A percentile compares a stretch with the other conserved stretches of the same genome.
These are phyloP conservation scores for Danaus melanippus DNA, from an alignment of 1,140 invertebrate genomes.

Conservation along the genomic window DNA sequence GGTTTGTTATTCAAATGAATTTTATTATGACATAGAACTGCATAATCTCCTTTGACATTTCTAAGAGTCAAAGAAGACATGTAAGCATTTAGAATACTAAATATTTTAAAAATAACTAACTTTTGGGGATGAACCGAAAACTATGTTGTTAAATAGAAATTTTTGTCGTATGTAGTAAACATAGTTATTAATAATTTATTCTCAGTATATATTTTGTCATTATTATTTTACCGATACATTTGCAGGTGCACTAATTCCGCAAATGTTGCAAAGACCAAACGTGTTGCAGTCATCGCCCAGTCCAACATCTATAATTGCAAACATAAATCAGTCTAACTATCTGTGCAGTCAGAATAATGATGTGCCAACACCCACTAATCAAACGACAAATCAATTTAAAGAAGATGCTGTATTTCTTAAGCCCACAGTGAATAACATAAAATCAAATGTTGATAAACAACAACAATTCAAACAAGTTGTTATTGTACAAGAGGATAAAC, in stretches of 20 bases:
- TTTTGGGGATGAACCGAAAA: too few species aligned
- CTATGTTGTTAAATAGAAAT: too few species aligned
- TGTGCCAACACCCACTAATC: constrained; percentile 15
- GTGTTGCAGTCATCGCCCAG: constrained; percentile 59
- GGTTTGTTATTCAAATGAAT: constrained; percentile 26
- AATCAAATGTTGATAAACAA: constrained; percentile 6
- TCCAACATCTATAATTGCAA: constrained; percentile 59
- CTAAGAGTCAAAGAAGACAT: too few species aligned
- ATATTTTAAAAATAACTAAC: too few species aligned
- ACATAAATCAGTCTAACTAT: constrained; percentile 64
- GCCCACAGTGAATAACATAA: constrained; percentile 27
- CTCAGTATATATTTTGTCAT: too few species aligned
- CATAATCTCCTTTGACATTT: too few species aligned
- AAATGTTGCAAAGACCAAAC: constrained; percentile 45
- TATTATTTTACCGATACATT: constrained; percentile 6
- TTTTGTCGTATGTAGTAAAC: too few species aligned
- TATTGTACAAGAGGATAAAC: constrained; percentile 36
- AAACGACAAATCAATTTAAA: constrained; percentile 20
- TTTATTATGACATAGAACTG: constrained; percentile 1
- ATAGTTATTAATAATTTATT: too few species aligned
- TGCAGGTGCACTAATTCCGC: constrained; percentile 45
- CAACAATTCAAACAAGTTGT: constrained; percentile 45
- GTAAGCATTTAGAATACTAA: too few species aligned
- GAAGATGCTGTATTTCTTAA: constrained; percentile 34
- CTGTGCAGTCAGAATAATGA: constrained; percentile 51